A percentile compares a stretch with the other conserved stretches of the same genome.
Evolutionary conservation across 2,797 vertebrate genomes (phyloP).

Genomic region (Enteromius anoplus): DNA sequence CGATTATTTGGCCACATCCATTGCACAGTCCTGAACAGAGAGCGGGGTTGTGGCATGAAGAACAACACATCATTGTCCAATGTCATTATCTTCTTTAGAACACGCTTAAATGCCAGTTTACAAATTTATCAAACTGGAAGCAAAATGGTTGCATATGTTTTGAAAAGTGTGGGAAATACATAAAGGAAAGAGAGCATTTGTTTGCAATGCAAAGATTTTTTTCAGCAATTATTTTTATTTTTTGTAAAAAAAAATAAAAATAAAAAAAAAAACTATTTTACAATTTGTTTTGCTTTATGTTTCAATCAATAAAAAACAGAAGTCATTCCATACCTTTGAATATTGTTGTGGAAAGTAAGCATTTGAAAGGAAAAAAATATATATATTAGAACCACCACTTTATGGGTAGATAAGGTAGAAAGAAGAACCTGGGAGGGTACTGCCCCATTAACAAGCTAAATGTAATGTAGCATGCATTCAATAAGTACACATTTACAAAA

Average conservation of each 20-base stretch:
- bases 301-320: background rate
- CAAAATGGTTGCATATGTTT: background rate
- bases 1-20: background rate
- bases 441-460: background rate
- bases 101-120: background rate
- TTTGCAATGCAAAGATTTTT: background rate
- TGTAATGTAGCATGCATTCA: background rate
- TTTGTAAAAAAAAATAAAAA: background rate
- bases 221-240: background rate
- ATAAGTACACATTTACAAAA: background rate
- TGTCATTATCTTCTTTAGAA: background rate
- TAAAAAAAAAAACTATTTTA: no score
- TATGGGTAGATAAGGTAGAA: background rate
- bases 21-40: background rate
- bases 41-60: background rate
- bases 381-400: background rate
- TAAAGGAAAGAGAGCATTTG: background rate
- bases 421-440: background rate
- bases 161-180: background rate
- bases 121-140: background rate
- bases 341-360: background rate
- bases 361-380: background rate
- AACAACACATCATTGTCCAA: background rate
- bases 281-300: background rate
- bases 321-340: background rate